A percentile compares a stretch with the other conserved stretches of the same genome.
Conservation (phyloP, 2,797 vertebrate species). For the Notamacropus eugenii region DNA sequence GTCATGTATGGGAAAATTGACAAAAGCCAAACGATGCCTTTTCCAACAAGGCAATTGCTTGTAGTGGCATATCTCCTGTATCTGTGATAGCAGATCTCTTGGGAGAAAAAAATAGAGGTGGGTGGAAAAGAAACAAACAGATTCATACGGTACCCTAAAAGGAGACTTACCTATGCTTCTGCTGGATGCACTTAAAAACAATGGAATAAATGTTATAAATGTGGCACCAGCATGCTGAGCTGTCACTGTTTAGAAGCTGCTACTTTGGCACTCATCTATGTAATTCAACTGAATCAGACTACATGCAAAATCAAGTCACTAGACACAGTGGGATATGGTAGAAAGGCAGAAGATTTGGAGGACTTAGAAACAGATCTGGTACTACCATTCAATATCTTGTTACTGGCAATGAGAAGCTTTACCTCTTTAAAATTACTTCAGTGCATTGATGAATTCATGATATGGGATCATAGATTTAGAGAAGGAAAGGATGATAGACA, state of each 20-base stretch:
- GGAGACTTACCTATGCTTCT: background rate
- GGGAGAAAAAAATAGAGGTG: conserved; percentile 67
- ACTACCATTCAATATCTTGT: background rate
- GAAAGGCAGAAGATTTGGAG: background rate
- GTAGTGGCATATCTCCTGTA: conserved; percentile 59
- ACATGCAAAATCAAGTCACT: background rate
- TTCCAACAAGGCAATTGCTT: conserved; percentile 63
- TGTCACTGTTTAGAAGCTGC: conserved; percentile 46
- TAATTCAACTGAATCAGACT: conserved; percentile 34
- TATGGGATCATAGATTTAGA: background rate
- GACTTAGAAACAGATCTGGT: background rate
- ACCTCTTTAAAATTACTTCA: background rate
- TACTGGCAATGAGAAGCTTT: background rate
- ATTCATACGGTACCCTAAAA: conserved; percentile 62
- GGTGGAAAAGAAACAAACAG: conserved; percentile 69
- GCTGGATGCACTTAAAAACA: conserved; percentile 57
- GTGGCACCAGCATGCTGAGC: background rate
- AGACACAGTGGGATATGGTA: background rate
- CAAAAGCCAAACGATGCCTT: conserved; percentile 42
- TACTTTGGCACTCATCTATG: conserved; percentile 27
- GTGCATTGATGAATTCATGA: background rate
- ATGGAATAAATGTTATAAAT: conserved; percentile 45
- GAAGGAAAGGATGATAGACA: background rate
- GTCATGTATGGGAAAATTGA: conserved; percentile 47
- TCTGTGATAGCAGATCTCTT: conserved; percentile 71